phyloP scores from a whole-genome alignment of 1,140 invertebrate species.

The Conopomorpha cramerella region DNA sequence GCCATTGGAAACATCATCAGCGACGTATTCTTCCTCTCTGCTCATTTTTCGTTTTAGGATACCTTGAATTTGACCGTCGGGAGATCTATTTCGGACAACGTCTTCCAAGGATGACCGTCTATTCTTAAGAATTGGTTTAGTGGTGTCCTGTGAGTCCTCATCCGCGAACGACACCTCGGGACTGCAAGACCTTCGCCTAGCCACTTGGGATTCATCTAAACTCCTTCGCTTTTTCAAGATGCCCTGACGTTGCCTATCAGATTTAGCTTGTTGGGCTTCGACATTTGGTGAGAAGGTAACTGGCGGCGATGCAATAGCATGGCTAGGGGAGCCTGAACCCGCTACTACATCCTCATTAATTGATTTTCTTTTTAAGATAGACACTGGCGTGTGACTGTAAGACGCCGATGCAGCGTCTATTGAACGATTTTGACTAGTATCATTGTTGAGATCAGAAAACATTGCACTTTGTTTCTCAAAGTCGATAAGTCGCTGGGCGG shows the following conservation, averaged over 20 bases:
- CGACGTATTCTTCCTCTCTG: conserved; percentile 45
- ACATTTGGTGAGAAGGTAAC: conserved; percentile 73
- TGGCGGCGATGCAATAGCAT: conserved; percentile 63
- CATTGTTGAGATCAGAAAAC: conserved; percentile 55
- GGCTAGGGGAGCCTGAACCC: conserved; percentile 57
- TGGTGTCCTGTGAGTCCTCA: conserved; percentile 60
- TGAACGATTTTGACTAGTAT: conserved; percentile 49
- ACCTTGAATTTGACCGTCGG: conserved; percentile 59
- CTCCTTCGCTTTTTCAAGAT: conserved; percentile 82
- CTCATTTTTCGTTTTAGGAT: conserved; percentile 58
- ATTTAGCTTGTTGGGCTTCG: conserved; percentile 57
- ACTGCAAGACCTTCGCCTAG: conserved; percentile 69
- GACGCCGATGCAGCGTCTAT: conserved; percentile 35
- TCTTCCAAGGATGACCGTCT: conserved; percentile 73
- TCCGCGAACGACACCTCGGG: conserved; percentile 68
- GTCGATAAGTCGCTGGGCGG: conserved; percentile 55
- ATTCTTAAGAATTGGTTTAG: conserved; percentile 70
- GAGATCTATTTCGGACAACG: conserved; percentile 62
- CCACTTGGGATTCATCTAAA: conserved; percentile 75
- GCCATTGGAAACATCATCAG: conserved; percentile 58
- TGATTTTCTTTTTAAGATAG: conserved; percentile 79
- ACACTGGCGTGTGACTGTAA: conserved; percentile 64
- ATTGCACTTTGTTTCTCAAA: conserved; percentile 57
- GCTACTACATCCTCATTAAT: conserved; percentile 65
- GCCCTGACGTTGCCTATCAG: conserved; percentile 67